Conservation (phyloP, 2,797 vertebrate species). For the Dicrostonyx torquatus region DNA sequence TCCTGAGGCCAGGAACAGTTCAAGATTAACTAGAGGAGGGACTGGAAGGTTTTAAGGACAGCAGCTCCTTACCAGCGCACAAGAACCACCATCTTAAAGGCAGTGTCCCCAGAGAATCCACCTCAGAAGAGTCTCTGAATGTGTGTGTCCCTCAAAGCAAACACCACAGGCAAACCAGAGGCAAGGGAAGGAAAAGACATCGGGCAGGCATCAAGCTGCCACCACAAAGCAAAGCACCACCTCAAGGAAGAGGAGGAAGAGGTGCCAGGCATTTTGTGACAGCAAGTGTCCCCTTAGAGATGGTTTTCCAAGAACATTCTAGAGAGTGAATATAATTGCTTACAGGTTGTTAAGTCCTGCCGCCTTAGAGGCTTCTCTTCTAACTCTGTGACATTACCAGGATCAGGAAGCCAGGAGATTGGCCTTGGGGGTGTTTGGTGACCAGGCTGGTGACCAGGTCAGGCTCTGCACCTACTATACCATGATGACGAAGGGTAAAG, state of each 20-base stretch:
- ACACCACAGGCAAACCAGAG: not conserved
- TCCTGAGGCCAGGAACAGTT: not conserved
- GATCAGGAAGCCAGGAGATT: conserved; percentile 2
- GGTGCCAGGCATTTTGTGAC: not conserved
- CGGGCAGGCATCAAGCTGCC: not conserved
- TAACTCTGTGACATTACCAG: not conserved
- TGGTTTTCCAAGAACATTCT: not conserved
- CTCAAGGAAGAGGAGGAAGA: not conserved
- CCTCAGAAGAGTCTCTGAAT: not conserved
- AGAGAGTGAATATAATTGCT: not conserved
- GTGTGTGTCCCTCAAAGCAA: too few species aligned
- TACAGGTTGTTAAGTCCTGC: not conserved
- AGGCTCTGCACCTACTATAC: not conserved
- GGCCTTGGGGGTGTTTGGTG: not conserved
- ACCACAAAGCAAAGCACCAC: not conserved
- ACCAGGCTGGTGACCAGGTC: not conserved
- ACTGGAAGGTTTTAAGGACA: not conserved
- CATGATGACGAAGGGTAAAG: not conserved
- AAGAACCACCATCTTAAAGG: not conserved
- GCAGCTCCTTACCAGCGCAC: accelerated
- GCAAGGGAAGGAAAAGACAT: not conserved
- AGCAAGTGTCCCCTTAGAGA: not conserved
- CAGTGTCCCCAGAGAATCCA: not conserved
- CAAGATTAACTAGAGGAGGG: accelerated
- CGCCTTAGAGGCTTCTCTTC: conserved; percentile 13